Evolutionary conservation across 2,113 vertebrate species (phyloP).

Genomic region (Rhombomys opimus): DNA sequence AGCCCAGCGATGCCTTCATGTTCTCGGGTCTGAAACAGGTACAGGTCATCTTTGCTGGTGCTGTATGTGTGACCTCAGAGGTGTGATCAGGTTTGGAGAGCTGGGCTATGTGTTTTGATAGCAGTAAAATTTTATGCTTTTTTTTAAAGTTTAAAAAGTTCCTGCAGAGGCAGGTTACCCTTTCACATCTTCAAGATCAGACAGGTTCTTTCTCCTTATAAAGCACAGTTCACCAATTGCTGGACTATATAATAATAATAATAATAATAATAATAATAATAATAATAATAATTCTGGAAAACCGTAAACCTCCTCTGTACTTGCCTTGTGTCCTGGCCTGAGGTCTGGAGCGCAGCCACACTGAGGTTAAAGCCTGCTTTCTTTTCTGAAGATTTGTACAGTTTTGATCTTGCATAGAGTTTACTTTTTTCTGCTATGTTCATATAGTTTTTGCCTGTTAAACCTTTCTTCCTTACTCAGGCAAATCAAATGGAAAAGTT

Average conservation of each 20-base stretch:
- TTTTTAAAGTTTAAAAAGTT: neutral
- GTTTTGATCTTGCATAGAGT: neutral
- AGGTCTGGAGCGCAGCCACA: neutral
- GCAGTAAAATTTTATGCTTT: neutral
- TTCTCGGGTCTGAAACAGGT: conserved; percentile 99
- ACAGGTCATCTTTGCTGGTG: neutral
- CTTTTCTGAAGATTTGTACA: neutral
- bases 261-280: neutral
- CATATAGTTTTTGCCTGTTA: neutral
- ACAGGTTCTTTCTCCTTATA: neutral
- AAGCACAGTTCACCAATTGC: neutral
- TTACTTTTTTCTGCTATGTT: neutral
- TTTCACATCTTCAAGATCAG: neutral
- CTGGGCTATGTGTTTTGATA: neutral
- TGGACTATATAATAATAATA: neutral
- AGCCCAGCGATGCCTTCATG: conserved; percentile 99
- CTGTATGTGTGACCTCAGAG: neutral
- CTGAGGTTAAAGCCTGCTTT: neutral
- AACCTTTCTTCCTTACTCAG: neutral
- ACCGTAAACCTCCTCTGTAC: neutral
- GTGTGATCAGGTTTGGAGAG: neutral
- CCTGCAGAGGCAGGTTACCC: neutral
- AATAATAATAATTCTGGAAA: neutral
- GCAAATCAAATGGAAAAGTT: conserved; percentile 22
- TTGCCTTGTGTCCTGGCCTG: neutral